phyloP scores from a whole-genome alignment of 2,113 vertebrate genomes.

The Bubo scandiacus region DNA sequence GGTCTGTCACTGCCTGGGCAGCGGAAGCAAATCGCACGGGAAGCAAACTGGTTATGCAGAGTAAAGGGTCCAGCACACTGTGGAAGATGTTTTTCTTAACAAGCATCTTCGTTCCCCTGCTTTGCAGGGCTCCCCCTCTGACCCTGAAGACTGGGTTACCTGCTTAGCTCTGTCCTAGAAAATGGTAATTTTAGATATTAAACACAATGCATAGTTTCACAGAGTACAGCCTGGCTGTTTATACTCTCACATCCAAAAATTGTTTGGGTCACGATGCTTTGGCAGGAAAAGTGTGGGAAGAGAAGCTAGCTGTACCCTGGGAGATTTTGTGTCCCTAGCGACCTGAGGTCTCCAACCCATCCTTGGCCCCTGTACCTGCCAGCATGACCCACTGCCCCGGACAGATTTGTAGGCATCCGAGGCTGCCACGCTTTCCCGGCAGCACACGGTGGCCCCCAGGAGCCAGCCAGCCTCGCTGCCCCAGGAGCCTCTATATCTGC shows the following conservation, averaged over 20 bases:
- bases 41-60: not conserved
- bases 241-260: not conserved
- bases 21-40: not conserved
- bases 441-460: fast-evolving
- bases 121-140: not conserved
- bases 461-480: not conserved
- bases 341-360: not conserved
- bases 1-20: not conserved
- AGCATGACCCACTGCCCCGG: not conserved
- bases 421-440: not conserved
- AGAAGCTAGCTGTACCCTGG: not conserved
- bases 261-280: not conserved
- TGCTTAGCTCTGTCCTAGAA: not conserved
- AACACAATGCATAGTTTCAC: not conserved
- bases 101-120: not conserved
- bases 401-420: fast-evolving
- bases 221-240: not conserved
- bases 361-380: not conserved
- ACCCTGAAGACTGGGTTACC: not conserved
- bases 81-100: not conserved
- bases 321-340: not conserved
- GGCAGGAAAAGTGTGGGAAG: not conserved
- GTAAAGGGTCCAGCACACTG: not conserved
- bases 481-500: not conserved
- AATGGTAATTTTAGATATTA: not conserved